Percentiles rank a stretch among this genome's conserved stretches.
Conservation (phyloP, 2,113 vertebrate species). For the Melanerpes formicivorus region DNA sequence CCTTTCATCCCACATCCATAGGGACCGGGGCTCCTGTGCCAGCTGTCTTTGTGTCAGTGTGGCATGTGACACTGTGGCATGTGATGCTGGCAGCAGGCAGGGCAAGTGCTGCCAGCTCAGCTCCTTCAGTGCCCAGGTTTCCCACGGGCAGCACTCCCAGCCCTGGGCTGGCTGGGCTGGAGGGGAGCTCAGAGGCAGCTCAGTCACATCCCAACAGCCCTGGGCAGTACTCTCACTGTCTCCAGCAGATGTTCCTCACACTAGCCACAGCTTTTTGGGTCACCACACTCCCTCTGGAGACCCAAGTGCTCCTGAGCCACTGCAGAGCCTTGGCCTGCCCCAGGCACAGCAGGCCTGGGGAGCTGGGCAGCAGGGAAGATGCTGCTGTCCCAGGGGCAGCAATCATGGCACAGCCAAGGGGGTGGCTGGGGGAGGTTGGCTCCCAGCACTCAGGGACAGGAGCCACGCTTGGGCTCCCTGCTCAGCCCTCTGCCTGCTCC, state of each 20-base stretch:
- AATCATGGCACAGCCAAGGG: fast-evolving
- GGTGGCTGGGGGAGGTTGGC: background rate
- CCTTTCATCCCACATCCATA: background rate
- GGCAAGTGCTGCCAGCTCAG: background rate
- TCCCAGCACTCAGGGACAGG: fast-evolving
- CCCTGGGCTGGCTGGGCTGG: fast-evolving
- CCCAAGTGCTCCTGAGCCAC: fast-evolving
- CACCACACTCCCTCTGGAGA: fast-evolving
- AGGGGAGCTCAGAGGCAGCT: background rate
- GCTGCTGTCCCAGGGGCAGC: background rate
- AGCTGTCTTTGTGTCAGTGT: background rate
- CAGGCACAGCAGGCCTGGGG: background rate
- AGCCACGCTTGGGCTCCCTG: background rate
- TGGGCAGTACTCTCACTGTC: background rate
- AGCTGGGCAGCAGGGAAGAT: background rate
- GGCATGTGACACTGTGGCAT: constrained; percentile 36
- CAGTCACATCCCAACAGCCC: background rate
- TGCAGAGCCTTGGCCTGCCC: fast-evolving
- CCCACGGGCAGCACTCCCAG: constrained; percentile 37
- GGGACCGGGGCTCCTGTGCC: background rate
- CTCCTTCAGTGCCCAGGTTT: background rate
- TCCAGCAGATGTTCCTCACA: background rate
- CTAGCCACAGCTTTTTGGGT: background rate
- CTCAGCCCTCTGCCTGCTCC: background rate
- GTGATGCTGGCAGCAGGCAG: constrained; percentile 18